phyloP scores from a whole-genome alignment of 2,113 vertebrate genomes.

The Baryphthengus martii region DNA sequence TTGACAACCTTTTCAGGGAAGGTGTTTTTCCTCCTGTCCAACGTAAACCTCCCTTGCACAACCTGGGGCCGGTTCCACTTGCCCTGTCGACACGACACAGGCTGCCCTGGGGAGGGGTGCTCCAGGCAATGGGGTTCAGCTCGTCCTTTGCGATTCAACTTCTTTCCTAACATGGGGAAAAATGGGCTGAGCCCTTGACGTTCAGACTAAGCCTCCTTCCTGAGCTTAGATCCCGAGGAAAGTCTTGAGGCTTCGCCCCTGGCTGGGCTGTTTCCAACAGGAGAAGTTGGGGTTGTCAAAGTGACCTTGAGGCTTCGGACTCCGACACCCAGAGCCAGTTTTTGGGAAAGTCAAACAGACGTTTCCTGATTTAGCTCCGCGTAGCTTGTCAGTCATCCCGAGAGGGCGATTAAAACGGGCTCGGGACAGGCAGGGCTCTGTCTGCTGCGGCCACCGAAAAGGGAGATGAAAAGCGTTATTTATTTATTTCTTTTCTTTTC shows the following conservation, averaged over 20 bases:
- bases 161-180: neutral
- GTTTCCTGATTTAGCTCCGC: conserved; percentile 44
- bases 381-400: conserved; percentile 41
- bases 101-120: fast-evolving
- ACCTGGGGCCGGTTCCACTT: neutral
- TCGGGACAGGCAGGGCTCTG: conserved; percentile 19
- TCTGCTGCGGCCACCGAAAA: conserved; percentile 43
- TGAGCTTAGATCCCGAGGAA: neutral
- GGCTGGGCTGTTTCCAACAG: neutral
- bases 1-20: neutral
- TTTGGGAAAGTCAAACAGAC: conserved; percentile 34
- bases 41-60: neutral
- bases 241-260: neutral
- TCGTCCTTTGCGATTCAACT: neutral
- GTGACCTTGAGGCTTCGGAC: conserved; percentile 14
- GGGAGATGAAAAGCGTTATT: neutral
- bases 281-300: neutral
- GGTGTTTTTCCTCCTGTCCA: neutral
- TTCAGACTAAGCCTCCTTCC: neutral
- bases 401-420: conserved; percentile 32
- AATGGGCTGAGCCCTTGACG: fast-evolving
- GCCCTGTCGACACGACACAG: neutral
- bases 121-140: neutral
- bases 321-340: conserved; percentile 24
- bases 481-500: neutral